Percentiles rank a stretch among this genome's conserved stretches.
phyloP scores from a whole-genome alignment of 2,888 invertebrate species.

The Thymelicus acteon region DNA sequence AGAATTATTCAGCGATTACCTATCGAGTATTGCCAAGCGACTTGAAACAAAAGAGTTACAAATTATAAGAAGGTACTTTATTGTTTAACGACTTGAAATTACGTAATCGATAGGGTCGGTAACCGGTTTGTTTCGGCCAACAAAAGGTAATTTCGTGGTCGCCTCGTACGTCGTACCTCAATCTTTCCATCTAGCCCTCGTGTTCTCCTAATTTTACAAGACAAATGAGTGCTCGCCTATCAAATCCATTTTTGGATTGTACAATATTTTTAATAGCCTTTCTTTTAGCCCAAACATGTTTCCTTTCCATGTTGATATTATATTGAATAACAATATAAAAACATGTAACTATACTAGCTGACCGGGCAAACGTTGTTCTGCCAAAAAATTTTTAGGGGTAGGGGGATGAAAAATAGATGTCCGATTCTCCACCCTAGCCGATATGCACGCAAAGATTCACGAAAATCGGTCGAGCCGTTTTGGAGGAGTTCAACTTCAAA shows the following conservation, averaged over 20 bases:
- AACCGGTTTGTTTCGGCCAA: neutral
- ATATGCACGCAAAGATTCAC: no score
- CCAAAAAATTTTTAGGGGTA: no score
- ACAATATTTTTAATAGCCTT: neutral
- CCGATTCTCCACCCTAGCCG: no score
- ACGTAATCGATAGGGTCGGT: neutral
- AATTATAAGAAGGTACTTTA: neutral
- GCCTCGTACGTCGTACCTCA: neutral
- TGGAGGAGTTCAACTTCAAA: no score
- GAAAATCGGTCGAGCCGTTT: no score
- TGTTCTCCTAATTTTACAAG: neutral
- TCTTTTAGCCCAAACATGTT: no score
- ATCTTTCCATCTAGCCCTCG: neutral
- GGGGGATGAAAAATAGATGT: no score
- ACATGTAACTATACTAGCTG: no score
- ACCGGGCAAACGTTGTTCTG: no score
- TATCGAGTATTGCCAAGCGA: conserved; percentile 21
- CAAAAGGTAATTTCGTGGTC: neutral
- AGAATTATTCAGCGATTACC: conserved; percentile 50
- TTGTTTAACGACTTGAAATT: neutral
- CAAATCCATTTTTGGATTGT: no score
- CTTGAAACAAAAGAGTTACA: neutral
- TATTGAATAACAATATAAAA: no score
- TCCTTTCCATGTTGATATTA: no score
- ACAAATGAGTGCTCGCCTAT: neutral